These are phyloP conservation scores for Varanus komodoensis DNA, from an alignment of 2,113 vertebrate species.

Conservation along the genomic window DNA sequence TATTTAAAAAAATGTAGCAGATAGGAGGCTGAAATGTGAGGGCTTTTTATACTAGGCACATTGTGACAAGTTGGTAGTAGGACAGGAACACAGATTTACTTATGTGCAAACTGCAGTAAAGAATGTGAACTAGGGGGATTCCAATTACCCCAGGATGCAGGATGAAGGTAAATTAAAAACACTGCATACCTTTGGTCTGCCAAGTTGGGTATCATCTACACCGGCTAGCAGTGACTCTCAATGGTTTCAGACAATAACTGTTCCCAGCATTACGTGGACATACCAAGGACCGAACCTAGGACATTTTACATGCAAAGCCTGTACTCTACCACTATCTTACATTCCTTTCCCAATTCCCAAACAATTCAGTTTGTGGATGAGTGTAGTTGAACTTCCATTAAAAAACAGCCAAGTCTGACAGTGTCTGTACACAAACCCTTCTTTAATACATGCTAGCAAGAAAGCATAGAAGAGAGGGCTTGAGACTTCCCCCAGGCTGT, in stretches of 20 bases:
- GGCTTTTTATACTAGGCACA: too few species aligned
- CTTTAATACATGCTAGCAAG: background rate
- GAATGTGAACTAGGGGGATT: too few species aligned
- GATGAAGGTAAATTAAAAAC: too few species aligned
- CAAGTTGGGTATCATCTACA: background rate
- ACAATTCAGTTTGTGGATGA: background rate
- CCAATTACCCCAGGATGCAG: too few species aligned
- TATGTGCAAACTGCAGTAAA: too few species aligned
- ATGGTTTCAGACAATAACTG: background rate
- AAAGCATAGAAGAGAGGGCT: too few species aligned
- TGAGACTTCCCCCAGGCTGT: background rate
- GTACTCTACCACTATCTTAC: background rate
- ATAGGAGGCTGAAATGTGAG: too few species aligned
- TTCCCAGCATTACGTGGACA: background rate
- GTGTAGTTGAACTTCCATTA: background rate
- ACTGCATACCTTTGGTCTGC: background rate
- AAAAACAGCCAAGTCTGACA: background rate
- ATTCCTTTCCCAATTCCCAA: background rate
- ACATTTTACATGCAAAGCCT: background rate
- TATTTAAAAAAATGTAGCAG: too few species aligned
- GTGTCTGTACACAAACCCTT: fast-evolving
- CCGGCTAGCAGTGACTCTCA: background rate
- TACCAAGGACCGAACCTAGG: background rate
- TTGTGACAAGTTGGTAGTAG: too few species aligned
- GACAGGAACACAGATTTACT: too few species aligned